Evolutionary conservation across 2,888 invertebrate genomes (phyloP), one percentile per base, ranked within the genome.

Genomic region (Stenichneumon culpator): DNA sequence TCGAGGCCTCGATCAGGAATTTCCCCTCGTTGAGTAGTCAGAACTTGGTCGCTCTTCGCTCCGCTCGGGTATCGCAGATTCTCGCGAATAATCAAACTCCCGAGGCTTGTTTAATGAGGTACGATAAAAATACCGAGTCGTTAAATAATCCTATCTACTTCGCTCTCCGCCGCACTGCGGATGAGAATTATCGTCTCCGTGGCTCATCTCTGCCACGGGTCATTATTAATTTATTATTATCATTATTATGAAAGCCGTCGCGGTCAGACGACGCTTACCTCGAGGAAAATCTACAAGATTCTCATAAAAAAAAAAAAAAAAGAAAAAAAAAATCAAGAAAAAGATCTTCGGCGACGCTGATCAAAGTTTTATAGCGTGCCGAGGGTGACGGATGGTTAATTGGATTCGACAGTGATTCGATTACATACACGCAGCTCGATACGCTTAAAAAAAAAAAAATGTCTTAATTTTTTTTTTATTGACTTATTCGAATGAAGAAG

Each of bases 141-240:
- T 39, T 36, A 39, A 11, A n/a, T 19, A 9, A n/a, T 11, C n/a
- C 65, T 19, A 19, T 39, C 39, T 7, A 19, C 9, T 39, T 9
- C 67, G 28, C 28, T 32, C 32, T 63, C 16, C 16, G 28, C 25
- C 32, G 60, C 28, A 6, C 2, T 1, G 11, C 57, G 16, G 63
- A 75, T 67, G 67, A 68, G 67, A 75, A 75, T 65, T 32, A 65
- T 60, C 70, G 60, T 50, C 39, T 47, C 5, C 54, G 36, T 39
- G 39, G 60, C 36, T 69, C 54, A 50, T 67, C 32, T 73, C 44
- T 39, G 57, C 68, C 47, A 77, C 68, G 77, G 74, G 25, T 77
- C 67, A 77, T 77, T 82, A 82, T 77, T 22, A 77, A 82, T 82
- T 82, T 67, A 54, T 80, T 65, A 80, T 65, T 50, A 47, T 65